Evolutionary conservation across 2,888 invertebrate species (phyloP).

Genomic region (Cataglyphis rosenhaueri): DNA sequence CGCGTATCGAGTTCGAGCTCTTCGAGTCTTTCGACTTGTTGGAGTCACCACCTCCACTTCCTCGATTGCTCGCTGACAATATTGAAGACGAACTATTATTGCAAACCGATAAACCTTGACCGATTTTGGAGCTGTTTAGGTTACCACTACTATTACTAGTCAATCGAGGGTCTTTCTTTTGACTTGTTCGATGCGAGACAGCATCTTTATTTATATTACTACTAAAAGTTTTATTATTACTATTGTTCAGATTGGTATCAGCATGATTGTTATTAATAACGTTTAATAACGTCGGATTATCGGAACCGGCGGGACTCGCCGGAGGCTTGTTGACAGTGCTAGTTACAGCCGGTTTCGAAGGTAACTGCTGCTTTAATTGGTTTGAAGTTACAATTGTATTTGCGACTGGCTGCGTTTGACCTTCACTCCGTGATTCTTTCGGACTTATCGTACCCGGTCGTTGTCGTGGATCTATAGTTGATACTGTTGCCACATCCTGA

Average conservation of each 20-base stretch:
- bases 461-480: slow-evolving; percentile 75
- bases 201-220: slow-evolving; percentile 83
- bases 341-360: slow-evolving; percentile 81
- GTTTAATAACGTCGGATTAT: slow-evolving; percentile 77
- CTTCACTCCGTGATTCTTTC: slow-evolving; percentile 74
- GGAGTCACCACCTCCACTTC: slow-evolving; percentile 74
- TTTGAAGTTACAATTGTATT: slow-evolving; percentile 82
- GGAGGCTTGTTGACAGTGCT: slow-evolving; percentile 80
- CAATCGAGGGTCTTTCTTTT: slow-evolving; percentile 84
- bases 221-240: slow-evolving; percentile 82
- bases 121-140: slow-evolving; percentile 76
- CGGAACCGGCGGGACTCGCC: slow-evolving; percentile 78
- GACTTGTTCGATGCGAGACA: slow-evolving; percentile 83
- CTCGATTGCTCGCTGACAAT: slow-evolving; percentile 73
- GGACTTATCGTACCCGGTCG: slow-evolving; percentile 71
- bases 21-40: slow-evolving; percentile 78
- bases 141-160: slow-evolving; percentile 83
- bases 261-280: slow-evolving; percentile 82
- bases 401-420: slow-evolving; percentile 75
- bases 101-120: slow-evolving; percentile 72
- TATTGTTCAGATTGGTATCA: slow-evolving; percentile 80
- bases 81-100: slow-evolving; percentile 69
- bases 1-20: slow-evolving; percentile 68
- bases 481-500: slow-evolving; percentile 75
- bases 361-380: slow-evolving; percentile 83